A percentile compares a stretch with the other conserved stretches of the same genome.
phyloP scores from a whole-genome alignment of 2,113 vertebrate species.

The Porphyrio hochstetteri region DNA sequence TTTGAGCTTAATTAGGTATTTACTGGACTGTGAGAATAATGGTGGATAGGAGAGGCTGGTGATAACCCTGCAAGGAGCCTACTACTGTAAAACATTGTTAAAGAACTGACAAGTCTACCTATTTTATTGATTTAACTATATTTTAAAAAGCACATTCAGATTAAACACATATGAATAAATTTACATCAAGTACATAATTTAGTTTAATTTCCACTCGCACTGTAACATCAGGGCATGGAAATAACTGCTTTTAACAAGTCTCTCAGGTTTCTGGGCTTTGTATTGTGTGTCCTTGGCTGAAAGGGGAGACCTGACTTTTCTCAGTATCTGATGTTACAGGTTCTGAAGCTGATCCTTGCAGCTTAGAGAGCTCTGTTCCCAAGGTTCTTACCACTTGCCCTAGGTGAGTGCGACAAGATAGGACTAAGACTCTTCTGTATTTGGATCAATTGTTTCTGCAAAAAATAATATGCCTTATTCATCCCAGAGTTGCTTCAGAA shows the following conservation, averaged over 20 bases:
- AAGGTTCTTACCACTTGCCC: background rate
- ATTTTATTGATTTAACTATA: background rate
- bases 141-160: background rate
- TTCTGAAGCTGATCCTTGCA: background rate
- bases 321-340: background rate
- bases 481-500: background rate
- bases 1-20: background rate
- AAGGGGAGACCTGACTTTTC: background rate
- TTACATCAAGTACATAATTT: background rate
- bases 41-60: background rate
- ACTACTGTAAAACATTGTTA: background rate
- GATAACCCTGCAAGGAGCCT: background rate
- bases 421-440: background rate
- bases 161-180: background rate
- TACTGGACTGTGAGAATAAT: background rate
- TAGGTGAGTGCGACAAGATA: background rate
- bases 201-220: background rate
- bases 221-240: background rate
- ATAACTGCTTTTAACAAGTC: background rate
- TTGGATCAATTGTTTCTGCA: background rate
- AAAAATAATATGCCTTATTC: background rate
- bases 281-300: background rate
- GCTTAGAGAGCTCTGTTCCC: background rate
- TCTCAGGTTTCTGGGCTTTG: constrained; percentile 1
- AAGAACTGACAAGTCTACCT: background rate